Percentiles rank a stretch among this genome's conserved stretches.
phyloP scores from a whole-genome alignment of 2,113 vertebrate genomes.

The Platycercus adscitus region DNA sequence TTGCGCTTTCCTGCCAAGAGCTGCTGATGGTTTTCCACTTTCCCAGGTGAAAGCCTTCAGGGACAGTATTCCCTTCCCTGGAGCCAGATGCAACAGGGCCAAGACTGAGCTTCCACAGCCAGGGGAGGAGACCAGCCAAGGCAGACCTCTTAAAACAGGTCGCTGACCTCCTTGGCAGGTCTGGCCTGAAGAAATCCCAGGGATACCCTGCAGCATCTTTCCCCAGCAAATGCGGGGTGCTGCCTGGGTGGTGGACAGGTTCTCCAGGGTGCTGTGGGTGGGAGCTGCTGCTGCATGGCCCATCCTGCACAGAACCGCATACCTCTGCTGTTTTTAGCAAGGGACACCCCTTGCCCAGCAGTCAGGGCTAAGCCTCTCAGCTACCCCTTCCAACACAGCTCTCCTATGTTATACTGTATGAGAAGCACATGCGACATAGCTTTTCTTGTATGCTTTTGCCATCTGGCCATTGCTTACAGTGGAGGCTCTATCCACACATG shows the following conservation, averaged over 20 bases:
- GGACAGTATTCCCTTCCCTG: neutral
- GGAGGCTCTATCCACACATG: neutral
- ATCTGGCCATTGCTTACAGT: neutral
- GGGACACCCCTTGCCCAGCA: neutral
- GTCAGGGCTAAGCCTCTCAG: neutral
- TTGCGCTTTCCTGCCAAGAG: neutral
- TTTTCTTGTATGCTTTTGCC: neutral
- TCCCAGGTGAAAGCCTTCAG: neutral
- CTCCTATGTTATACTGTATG: neutral
- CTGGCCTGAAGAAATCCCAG: neutral
- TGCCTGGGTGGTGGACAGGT: neutral
- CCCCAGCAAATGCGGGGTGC: neutral
- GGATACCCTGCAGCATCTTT: neutral
- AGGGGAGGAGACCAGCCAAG: neutral
- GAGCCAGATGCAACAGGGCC: neutral
- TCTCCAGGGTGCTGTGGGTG: fast-evolving
- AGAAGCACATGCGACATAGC: neutral
- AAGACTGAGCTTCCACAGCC: neutral
- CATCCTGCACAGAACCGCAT: neutral
- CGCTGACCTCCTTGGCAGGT: neutral
- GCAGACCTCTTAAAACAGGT: neutral
- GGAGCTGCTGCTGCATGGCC: neutral
- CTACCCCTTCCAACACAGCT: neutral
- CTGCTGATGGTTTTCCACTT: neutral
- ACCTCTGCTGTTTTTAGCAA: neutral